Evolutionary conservation across 2,888 invertebrate genomes (phyloP), one percentile per base, ranked within the genome.

Genomic region (Venustoraphidia nigricollis): DNA sequence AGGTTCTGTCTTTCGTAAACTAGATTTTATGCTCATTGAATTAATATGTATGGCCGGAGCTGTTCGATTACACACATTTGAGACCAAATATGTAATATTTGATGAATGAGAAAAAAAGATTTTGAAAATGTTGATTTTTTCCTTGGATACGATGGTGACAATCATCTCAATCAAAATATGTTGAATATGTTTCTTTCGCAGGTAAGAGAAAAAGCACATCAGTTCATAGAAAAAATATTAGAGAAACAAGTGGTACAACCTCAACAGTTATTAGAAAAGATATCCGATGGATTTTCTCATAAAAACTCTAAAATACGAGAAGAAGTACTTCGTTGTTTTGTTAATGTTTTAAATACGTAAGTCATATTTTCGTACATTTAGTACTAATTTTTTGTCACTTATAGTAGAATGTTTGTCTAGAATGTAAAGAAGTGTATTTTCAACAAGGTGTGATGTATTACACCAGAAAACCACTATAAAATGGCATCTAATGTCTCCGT

Each of bases 281-380:
- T 89, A 50, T 70, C 72, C 44, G 75, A 76, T 46, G 71, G 73
- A 55, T 75, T 93, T 60, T 74, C 76, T 56, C 94, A 95, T 70
- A 94, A 94, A 70, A 91, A 94, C 65, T 83, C 90, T 59, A 90
- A 92, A 71, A 84, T 95, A 36, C 69, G 93, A 47, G 93, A 95
- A 62, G 94, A 94, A 66, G 83, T 88, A 36, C 71, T 93, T 52
- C 73, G 83, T 55, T 83, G 88, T 56, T 78, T 95, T 56, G 83
- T 87, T 52, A 80, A 83, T 49, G 78, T 89, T 42, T 67, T 95
- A 36, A 84, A 89, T 62, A 82, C 84, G 86, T 91, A 67, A 79
- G 83, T 67, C 41, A 48, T 36, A 8, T 14, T 39, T 34, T 48
- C 17, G 8, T 39, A 4, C 17, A 4, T 17, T 17, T 17, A 17